phyloP scores from a whole-genome alignment of 2,113 vertebrate species.

The Condylura cristata region DNA sequence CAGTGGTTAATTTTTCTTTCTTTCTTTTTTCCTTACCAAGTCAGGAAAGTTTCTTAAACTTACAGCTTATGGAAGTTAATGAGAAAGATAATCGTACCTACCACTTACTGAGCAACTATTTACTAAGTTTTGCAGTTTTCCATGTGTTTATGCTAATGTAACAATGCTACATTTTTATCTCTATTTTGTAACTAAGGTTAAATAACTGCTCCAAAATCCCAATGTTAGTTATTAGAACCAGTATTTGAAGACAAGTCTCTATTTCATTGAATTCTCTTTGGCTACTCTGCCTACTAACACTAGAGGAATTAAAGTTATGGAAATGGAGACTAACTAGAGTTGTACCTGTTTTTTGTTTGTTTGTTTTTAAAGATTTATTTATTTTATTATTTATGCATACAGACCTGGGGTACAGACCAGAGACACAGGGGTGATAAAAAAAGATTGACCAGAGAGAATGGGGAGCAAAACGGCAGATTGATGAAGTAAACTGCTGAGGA shows the following conservation, averaged over 20 bases:
- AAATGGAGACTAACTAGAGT: not conserved
- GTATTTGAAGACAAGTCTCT: not conserved
- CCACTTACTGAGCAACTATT: conserved; percentile 41
- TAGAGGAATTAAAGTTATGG: conserved; percentile 22
- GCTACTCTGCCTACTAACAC: not conserved
- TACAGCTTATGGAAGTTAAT: conserved; percentile 22
- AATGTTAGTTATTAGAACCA: not conserved
- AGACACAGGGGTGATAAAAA: too few relatives aligned
- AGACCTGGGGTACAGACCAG: too few relatives aligned
- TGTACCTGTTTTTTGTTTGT: conserved; percentile 16
- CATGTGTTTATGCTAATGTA: conserved; percentile 12
- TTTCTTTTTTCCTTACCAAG: not conserved
- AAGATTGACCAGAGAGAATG: too few relatives aligned
- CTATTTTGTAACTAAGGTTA: conserved; percentile 31
- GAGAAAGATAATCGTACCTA: conserved; percentile 5
- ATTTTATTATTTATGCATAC: too few relatives aligned
- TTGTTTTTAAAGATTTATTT: too few relatives aligned
- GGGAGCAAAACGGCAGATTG: too few relatives aligned
- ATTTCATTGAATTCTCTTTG: not conserved
- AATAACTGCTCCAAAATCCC: not conserved
- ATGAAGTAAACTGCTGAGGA: too few relatives aligned
- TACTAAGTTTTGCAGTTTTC: conserved; percentile 12
- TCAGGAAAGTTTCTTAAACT: not conserved
- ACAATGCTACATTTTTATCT: not conserved
- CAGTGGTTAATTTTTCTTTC: not conserved